Percentiles rank a stretch among this genome's conserved stretches.
phyloP scores from a whole-genome alignment of 2,888 invertebrate species.

The Drosophila suboccidentalis region DNA sequence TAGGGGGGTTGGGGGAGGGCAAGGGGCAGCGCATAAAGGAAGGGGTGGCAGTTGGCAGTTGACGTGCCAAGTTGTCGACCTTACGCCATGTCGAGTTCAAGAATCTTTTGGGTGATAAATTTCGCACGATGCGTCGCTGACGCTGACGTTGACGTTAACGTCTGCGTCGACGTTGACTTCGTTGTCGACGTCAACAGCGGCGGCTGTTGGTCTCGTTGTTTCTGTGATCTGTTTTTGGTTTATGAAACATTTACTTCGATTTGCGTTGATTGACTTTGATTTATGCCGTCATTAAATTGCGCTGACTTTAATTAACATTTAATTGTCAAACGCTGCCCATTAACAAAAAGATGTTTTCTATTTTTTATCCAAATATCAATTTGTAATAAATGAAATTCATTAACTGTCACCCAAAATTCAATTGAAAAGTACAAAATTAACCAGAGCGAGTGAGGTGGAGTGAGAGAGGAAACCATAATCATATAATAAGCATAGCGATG shows the following conservation, averaged over 20 bases:
- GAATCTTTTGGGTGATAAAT: constrained; percentile 66
- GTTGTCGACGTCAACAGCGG: not conserved
- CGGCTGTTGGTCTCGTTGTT: constrained; percentile 7
- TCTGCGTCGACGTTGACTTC: not conserved
- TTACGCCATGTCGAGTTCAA: constrained; percentile 64
- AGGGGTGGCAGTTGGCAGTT: constrained; percentile 19
- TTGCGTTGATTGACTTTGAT: constrained; percentile 39
- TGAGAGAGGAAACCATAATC: constrained; percentile 41
- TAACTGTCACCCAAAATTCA: constrained; percentile 23
- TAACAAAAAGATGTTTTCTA: not conserved
- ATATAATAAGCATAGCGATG: constrained; percentile 45
- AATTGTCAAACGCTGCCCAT: constrained; percentile 25
- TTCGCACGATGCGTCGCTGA: constrained; percentile 10
- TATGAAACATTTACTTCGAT: constrained; percentile 29
- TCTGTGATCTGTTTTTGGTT: constrained; percentile 27
- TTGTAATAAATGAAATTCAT: constrained; percentile 16
- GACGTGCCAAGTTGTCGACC: constrained; percentile 58
- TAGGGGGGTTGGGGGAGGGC: too few relatives aligned
- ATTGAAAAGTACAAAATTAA: constrained; percentile 2
- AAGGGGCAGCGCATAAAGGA: not conserved
- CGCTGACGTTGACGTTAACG: not conserved
- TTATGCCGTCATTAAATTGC: constrained; percentile 18
- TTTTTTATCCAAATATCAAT: constrained; percentile 17
- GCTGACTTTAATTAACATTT: constrained; percentile 35
- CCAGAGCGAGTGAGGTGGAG: too few relatives aligned